Percentiles rank a stretch among this genome's conserved stretches.
Evolutionary conservation across 1,140 invertebrate species (phyloP).

Genomic region (Eupristina koningsbergeri): DNA sequence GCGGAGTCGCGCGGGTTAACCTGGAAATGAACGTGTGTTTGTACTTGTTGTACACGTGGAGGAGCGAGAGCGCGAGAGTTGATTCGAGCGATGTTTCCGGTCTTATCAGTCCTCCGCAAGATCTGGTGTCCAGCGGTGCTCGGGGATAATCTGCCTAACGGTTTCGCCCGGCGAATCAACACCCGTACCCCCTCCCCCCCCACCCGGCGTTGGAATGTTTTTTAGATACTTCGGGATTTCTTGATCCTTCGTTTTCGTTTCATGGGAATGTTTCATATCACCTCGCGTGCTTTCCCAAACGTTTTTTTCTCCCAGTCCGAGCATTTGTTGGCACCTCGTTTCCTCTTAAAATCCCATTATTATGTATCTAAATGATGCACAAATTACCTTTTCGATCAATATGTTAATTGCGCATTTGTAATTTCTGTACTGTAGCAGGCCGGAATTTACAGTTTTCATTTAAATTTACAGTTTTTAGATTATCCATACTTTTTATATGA

Average conservation of each 20-base stretch:
- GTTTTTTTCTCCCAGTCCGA: neutral
- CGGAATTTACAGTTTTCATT: too few species aligned
- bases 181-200: neutral
- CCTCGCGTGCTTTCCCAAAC: neutral
- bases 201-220: constrained; percentile 47
- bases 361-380: too few species aligned
- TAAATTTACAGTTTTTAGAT: too few species aligned
- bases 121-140: constrained; percentile 41
- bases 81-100: constrained; percentile 50
- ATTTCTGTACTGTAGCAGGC: too few species aligned
- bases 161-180: neutral
- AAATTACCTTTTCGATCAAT: too few species aligned
- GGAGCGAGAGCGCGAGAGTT: neutral
- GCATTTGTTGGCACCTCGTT: neutral
- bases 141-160: constrained; percentile 36
- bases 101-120: constrained; percentile 27
- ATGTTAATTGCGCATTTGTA: too few species aligned
- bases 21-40: neutral
- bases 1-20: neutral
- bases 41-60: neutral
- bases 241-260: neutral
- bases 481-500: too few species aligned
- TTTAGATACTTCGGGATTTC: neutral
- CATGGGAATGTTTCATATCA: neutral
- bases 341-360: neutral